These are phyloP conservation scores for Diaphora mendica DNA, from an alignment of 2,888 invertebrate species.

Conservation along the genomic window DNA sequence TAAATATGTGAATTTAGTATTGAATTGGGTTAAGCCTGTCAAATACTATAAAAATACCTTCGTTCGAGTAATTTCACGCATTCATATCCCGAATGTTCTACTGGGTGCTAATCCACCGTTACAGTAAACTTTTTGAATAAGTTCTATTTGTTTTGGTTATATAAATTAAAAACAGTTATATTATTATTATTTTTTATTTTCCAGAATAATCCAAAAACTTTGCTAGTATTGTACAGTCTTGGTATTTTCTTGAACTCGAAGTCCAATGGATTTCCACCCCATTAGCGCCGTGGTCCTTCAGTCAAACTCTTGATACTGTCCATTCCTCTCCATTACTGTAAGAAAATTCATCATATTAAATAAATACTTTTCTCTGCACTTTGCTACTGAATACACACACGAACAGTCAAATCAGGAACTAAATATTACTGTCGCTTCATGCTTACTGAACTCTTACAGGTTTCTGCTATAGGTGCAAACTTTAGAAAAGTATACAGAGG, in stretches of 20 bases:
- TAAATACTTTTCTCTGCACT: not conserved
- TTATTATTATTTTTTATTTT: not conserved
- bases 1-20: too few relatives aligned
- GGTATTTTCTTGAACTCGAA: not conserved
- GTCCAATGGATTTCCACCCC: not conserved
- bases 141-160: not conserved
- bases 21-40: too few relatives aligned
- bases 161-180: not conserved
- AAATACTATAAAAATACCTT: too few relatives aligned
- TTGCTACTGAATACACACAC: not conserved
- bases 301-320: not conserved
- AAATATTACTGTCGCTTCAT: not conserved
- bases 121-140: too few relatives aligned
- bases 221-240: not conserved
- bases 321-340: not conserved
- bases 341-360: not conserved
- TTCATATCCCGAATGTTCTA: too few relatives aligned
- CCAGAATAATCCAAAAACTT: not conserved
- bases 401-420: not conserved
- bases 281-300: not conserved
- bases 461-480: too few relatives aligned
- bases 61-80: too few relatives aligned
- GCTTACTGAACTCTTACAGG: too few relatives aligned
- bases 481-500: too few relatives aligned
- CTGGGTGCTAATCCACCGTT: too few relatives aligned